Evolutionary conservation across 2,113 vertebrate species (phyloP), one percentile per base, ranked within the genome.

Genomic region (Pygoscelis antarcticus): DNA sequence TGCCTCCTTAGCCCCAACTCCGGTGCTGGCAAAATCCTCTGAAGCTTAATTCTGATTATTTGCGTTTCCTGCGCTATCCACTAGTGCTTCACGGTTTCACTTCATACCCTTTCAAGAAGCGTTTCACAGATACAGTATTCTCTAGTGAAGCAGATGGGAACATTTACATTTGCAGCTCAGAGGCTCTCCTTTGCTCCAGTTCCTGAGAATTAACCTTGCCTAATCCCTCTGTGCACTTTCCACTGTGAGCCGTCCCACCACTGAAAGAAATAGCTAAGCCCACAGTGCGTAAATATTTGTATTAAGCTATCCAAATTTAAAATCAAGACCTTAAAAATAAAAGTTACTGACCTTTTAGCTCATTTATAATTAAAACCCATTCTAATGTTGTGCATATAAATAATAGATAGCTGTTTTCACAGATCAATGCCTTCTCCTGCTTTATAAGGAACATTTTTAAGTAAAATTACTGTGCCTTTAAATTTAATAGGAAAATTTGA

Each of bases 401-500:
- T 98, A 98, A 98, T 91, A 97, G 94, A 98, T 95, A 89, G 74
- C 58, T 93, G 79, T 97, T 97, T 97, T 96, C 90, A 96, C 88
- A 96, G 97, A 98, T 97, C 97, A 97, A 97, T 81, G 60, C 93
- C 88, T 94, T 88, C 90, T 88, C 75, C 84, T 83, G 76, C 84
- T 90, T 90, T 89, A 70, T 80, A 71, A 96, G 87, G 96, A 97
- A 96, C 61, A 93, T 95, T 97, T 96, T 96, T 62, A 95, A 97
- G 91, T 89, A 86, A 97, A 96, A 97, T 95, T 83, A 95, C 96
- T 90, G 62, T 83, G 86, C 92, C 93, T 98, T 97, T 96, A 97
- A 89, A 30, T 89, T 87, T 97, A 98, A 98, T 96, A 97, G 87
- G 95, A 94, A 97, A 98, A 97, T 98, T 77, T 96, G 98, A 98